Percentiles rank a stretch among this genome's conserved stretches.
phyloP scores from a whole-genome alignment of 2,888 invertebrate species.

The Quadroppia sp. region DNA sequence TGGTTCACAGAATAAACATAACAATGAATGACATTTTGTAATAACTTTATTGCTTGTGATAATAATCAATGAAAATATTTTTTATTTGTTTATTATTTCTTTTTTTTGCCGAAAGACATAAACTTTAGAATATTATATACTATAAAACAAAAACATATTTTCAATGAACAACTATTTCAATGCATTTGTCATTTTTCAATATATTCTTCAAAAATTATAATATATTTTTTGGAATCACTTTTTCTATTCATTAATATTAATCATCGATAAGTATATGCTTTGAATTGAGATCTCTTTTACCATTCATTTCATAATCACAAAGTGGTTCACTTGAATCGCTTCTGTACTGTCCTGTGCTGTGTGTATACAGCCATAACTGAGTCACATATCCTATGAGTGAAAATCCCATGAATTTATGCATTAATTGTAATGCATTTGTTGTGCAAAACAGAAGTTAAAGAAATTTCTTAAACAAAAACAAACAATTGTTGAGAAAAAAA shows the following conservation, averaged over 20 bases:
- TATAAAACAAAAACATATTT: slow-evolving; percentile 4
- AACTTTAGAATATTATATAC: background rate
- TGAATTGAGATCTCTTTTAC: too few species aligned
- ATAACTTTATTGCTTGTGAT: background rate
- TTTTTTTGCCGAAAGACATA: background rate
- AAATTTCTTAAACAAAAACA: background rate
- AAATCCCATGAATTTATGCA: background rate
- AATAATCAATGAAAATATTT: background rate
- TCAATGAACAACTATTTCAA: background rate
- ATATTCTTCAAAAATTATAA: too few species aligned
- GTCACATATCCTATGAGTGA: background rate
- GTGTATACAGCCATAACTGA: background rate
- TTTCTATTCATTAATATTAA: background rate
- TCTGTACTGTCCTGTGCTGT: background rate
- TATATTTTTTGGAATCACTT: too few species aligned
- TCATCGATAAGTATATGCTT: too few species aligned
- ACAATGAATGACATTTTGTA: background rate
- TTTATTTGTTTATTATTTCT: background rate
- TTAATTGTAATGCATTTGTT: background rate
- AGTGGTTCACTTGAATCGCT: background rate
- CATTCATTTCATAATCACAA: too few species aligned
- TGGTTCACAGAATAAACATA: background rate
- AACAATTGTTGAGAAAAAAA: background rate
- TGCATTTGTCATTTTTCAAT: slow-evolving; percentile 24
- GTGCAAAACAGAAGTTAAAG: too few species aligned